phyloP scores from a whole-genome alignment of 1,140 invertebrate species.

The Arctopsyche grandis region DNA sequence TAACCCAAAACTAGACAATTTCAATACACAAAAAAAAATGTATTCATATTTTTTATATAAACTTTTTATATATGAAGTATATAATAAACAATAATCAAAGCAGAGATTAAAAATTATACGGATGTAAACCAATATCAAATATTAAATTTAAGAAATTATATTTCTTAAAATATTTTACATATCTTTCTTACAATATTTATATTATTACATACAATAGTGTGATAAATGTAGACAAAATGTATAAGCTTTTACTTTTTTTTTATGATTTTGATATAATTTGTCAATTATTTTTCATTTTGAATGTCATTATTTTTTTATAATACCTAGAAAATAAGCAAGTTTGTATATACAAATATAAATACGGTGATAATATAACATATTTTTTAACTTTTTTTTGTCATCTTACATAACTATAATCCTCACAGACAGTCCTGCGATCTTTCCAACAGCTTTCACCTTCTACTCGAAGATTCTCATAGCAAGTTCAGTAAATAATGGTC shows the following conservation, averaged over 20 bases:
- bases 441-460: no score
- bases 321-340: slow-evolving; percentile 36
- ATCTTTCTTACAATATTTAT: slow-evolving; percentile 24
- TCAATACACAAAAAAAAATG: slow-evolving; percentile 18
- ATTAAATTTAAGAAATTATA: slow-evolving; percentile 32
- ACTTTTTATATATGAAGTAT: neutral
- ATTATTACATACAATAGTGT: slow-evolving; percentile 10
- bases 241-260: slow-evolving; percentile 13
- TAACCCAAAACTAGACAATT: slow-evolving; percentile 33
- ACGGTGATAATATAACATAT: slow-evolving; percentile 19
- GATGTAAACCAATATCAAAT: slow-evolving; percentile 3
- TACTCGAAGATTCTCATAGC: no score
- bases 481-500: no score
- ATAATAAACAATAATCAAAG: slow-evolving; percentile 22
- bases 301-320: slow-evolving; percentile 25
- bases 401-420: no score
- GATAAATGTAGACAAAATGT: slow-evolving; percentile 21
- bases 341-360: slow-evolving; percentile 37
- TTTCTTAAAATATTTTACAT: slow-evolving; percentile 30
- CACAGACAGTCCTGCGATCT: no score
- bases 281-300: slow-evolving; percentile 12
- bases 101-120: slow-evolving; percentile 6
- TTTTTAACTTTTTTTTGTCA: neutral
- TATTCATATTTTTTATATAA: neutral
- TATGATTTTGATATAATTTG: slow-evolving; percentile 20